These are phyloP conservation scores for Andrena flavipes DNA, from an alignment of 2,888 invertebrate genomes.

Conservation along the genomic window DNA sequence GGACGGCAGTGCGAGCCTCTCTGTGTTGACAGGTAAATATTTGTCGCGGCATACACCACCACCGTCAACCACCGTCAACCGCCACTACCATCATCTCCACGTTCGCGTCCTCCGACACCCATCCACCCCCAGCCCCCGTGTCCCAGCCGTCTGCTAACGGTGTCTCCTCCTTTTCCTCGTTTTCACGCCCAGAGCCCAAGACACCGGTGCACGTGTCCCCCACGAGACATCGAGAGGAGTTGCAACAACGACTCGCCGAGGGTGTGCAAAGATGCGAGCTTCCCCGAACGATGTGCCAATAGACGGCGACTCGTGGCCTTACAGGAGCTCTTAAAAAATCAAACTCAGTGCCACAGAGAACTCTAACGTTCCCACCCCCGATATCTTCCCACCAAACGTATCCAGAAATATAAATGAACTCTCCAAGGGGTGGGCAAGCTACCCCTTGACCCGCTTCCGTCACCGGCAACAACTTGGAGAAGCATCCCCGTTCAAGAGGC, in stretches of 20 bases:
- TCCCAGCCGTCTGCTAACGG: constrained; percentile 7
- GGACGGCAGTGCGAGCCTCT: constrained; percentile 75
- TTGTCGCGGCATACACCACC: constrained; percentile 82
- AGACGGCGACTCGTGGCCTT: no score
- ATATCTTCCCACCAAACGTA: no score
- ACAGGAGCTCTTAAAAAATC: no score
- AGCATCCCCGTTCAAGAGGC: background rate
- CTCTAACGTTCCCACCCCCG: no score
- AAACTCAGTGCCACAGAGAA: no score
- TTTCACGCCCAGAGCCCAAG: constrained; percentile 11
- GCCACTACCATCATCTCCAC: constrained; percentile 61
- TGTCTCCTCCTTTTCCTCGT: constrained; percentile 17
- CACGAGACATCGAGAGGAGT: background rate
- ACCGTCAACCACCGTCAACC: constrained; percentile 73
- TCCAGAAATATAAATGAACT: no score
- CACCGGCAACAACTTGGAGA: background rate
- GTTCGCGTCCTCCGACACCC: constrained; percentile 46
- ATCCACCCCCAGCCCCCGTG: background rate
- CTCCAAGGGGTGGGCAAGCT: no score
- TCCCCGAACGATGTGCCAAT: no score
- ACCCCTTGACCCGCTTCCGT: no score
- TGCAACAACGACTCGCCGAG: no score
- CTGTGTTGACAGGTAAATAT: constrained; percentile 84
- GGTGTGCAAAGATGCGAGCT: no score
- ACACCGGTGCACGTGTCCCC: background rate